Percentiles rank a stretch among this genome's conserved stretches.
phyloP scores from a whole-genome alignment of 2,888 invertebrate species.

The Eristalis intricaria region DNA sequence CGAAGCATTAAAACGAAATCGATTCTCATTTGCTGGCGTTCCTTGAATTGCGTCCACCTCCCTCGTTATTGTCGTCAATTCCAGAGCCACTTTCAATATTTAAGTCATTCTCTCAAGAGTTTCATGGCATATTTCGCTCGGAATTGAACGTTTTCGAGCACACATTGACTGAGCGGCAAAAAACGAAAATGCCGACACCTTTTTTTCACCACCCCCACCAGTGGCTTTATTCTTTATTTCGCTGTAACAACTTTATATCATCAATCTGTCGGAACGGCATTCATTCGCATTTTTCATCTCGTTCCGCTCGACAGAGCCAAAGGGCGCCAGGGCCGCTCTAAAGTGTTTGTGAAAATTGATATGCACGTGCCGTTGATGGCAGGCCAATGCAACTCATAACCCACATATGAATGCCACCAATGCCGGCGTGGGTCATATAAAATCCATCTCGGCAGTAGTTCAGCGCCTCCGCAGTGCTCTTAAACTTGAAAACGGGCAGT shows the following conservation, averaged over 20 bases:
- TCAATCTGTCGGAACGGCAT: background rate
- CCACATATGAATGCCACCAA: background rate
- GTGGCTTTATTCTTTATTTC: background rate
- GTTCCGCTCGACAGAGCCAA: background rate
- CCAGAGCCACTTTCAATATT: background rate
- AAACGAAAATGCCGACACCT: background rate
- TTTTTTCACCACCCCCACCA: too few relatives aligned
- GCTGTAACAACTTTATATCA: background rate
- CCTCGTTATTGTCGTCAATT: too few relatives aligned
- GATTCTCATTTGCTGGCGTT: too few relatives aligned
- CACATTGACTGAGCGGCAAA: background rate
- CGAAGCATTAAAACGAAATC: too few relatives aligned
- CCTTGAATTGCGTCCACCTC: too few relatives aligned
- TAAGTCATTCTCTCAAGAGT: background rate
- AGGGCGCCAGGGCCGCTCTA: background rate
- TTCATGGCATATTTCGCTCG: background rate
- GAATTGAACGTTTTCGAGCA: background rate
- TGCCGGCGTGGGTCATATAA: background rate
- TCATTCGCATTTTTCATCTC: background rate
- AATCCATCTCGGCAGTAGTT: slow-evolving; percentile 3
- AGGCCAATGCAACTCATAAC: background rate
- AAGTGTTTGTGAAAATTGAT: background rate
- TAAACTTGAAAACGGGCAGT: slow-evolving; percentile 12
- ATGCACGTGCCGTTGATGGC: background rate
- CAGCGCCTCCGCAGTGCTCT: background rate